Conservation (phyloP, 2,797 vertebrate species). For the Oreochromis mossambicus region DNA sequence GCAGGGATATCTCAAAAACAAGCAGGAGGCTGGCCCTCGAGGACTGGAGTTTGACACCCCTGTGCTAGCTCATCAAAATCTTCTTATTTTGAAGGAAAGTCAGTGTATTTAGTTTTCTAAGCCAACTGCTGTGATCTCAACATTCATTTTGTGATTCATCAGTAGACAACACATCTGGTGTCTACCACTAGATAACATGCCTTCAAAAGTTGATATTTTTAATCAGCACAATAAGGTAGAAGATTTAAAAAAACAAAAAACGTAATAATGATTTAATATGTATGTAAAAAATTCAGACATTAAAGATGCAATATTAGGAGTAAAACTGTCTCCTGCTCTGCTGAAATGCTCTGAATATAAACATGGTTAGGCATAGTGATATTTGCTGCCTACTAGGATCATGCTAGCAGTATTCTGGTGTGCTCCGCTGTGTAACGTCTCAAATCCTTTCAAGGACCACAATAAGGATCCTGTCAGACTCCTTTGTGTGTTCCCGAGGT, state of each 20-base stretch:
- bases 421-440: background rate
- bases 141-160: accelerated
- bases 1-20: no score
- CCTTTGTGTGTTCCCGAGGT: slow-evolving; percentile 50
- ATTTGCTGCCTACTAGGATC: background rate
- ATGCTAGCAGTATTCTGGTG: background rate
- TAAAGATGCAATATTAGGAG: background rate
- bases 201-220: background rate
- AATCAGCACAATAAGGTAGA: background rate
- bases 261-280: background rate
- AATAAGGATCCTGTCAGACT: slow-evolving; percentile 28
- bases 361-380: background rate
- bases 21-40: no score
- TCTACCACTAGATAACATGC: background rate
- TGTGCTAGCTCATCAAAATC: background rate
- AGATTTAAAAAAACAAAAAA: background rate
- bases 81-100: background rate
- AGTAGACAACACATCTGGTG: background rate
- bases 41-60: no score
- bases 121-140: background rate
- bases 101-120: background rate
- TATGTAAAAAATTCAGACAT: background rate
- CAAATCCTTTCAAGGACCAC: slow-evolving; percentile 19
- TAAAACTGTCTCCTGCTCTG: background rate
- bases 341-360: background rate